These are phyloP conservation scores for Ara ararauna DNA, from an alignment of 2,797 vertebrate genomes.

Conservation along the genomic window DNA sequence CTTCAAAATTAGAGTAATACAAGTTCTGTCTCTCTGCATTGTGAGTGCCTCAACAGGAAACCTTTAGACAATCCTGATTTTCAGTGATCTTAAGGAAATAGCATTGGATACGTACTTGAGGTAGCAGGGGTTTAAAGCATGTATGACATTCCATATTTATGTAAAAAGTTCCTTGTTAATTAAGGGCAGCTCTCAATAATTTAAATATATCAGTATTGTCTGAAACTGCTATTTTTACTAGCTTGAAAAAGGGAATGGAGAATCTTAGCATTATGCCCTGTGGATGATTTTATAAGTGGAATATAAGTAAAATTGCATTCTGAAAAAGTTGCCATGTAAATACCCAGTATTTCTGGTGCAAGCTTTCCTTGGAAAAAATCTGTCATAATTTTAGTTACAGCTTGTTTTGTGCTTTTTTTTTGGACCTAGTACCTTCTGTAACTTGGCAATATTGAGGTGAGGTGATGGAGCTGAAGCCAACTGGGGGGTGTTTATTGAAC, in stretches of 20 bases:
- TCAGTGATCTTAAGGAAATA: not conserved
- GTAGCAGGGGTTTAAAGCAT: not conserved
- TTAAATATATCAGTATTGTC: not conserved
- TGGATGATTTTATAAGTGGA: not conserved
- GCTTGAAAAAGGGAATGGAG: not conserved
- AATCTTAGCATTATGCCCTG: not conserved
- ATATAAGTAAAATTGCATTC: not conserved
- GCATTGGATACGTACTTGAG: not conserved
- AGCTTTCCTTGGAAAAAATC: not conserved
- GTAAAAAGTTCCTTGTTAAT: not conserved
- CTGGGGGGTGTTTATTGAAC: not conserved
- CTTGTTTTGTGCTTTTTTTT: not conserved
- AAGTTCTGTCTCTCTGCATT: accelerated
- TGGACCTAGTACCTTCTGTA: not conserved
- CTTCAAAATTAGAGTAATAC: not conserved
- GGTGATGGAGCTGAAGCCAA: not conserved
- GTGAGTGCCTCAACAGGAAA: not conserved
- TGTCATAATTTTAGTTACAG: not conserved
- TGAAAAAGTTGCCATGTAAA: not conserved
- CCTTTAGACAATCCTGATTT: not conserved
- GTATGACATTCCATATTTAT: not conserved
- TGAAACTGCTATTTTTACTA: not conserved
- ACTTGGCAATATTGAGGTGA: not conserved
- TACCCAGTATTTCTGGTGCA: not conserved
- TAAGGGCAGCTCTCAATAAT: not conserved